phyloP scores from a whole-genome alignment of 2,888 invertebrate species.

The Galeruca laticollis region DNA sequence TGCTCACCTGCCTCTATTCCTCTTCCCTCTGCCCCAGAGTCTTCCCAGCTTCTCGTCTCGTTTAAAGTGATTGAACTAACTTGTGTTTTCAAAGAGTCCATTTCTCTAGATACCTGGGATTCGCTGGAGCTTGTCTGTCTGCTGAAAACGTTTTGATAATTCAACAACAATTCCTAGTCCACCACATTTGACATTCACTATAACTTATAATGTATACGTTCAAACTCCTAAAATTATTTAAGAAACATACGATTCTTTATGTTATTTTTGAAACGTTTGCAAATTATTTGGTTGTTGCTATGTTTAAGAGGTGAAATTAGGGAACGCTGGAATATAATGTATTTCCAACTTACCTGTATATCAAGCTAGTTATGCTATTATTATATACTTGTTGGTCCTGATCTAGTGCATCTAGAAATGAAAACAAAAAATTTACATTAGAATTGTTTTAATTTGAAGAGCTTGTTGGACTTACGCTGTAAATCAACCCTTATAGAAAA shows the following conservation, averaged over 20 bases:
- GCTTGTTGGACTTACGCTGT: too few species aligned
- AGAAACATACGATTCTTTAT: too few species aligned
- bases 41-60: conserved; percentile 68
- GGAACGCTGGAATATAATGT: not conserved
- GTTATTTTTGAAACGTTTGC: too few species aligned
- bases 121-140: conserved; percentile 63
- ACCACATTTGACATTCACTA: too few species aligned
- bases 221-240: too few species aligned
- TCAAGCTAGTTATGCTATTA: conserved; percentile 36
- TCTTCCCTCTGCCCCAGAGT: conserved; percentile 61
- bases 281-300: not conserved
- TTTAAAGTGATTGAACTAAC: conserved; percentile 70
- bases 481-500: too few species aligned
- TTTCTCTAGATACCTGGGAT: conserved; percentile 58
- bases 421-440: not conserved
- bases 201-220: too few species aligned
- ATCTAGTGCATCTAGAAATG: conserved; percentile 46
- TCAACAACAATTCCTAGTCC: too few species aligned
- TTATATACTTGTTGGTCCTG: conserved; percentile 43
- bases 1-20: conserved; percentile 37
- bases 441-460: too few species aligned
- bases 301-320: not conserved
- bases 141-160: conserved; percentile 41
- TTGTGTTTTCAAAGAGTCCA: conserved; percentile 58
- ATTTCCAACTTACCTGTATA: conserved; percentile 44